A percentile compares a stretch with the other conserved stretches of the same genome.
These are phyloP conservation scores for Toxotes chatareus DNA, from an alignment of 2,113 vertebrate species.

Conservation along the genomic window DNA sequence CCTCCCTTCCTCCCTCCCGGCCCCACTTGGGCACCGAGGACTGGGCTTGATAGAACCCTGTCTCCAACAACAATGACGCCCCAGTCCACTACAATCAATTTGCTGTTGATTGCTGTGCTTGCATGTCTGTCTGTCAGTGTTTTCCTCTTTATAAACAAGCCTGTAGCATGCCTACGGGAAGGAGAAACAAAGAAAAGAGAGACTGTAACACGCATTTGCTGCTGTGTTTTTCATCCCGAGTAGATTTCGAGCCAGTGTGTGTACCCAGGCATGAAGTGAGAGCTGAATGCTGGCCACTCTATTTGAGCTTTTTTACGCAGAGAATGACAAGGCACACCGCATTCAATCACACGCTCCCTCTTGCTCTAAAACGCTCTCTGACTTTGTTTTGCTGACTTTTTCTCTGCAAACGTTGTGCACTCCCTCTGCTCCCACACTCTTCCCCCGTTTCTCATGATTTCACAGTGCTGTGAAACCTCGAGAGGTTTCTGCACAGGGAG, in stretches of 20 bases:
- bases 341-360: slow-evolving; percentile 39
- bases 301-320: slow-evolving; percentile 41
- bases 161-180: slow-evolving; percentile 1
- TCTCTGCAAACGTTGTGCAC: not conserved
- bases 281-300: slow-evolving; percentile 48
- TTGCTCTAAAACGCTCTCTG: slow-evolving; percentile 29
- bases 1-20: slow-evolving; percentile 53
- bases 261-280: slow-evolving; percentile 69
- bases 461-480: slow-evolving; percentile 38
- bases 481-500: slow-evolving; percentile 18
- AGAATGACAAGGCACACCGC: slow-evolving; percentile 57
- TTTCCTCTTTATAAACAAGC: slow-evolving; percentile 18
- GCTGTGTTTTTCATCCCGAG: slow-evolving; percentile 55
- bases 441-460: slow-evolving; percentile 21
- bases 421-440: not conserved
- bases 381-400: slow-evolving; percentile 31
- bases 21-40: slow-evolving; percentile 58
- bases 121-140: slow-evolving; percentile 29
- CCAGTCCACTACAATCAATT: slow-evolving; percentile 58
- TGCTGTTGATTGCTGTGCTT: slow-evolving; percentile 48
- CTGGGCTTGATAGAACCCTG: slow-evolving; percentile 43
- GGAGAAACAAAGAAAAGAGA: slow-evolving; percentile 18
- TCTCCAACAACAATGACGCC: slow-evolving; percentile 60
- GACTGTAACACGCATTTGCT: slow-evolving; percentile 32
- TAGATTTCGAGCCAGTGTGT: slow-evolving; percentile 58